Evolutionary conservation across 2,113 vertebrate genomes (phyloP).

Genomic region (Nibea coibor): DNA sequence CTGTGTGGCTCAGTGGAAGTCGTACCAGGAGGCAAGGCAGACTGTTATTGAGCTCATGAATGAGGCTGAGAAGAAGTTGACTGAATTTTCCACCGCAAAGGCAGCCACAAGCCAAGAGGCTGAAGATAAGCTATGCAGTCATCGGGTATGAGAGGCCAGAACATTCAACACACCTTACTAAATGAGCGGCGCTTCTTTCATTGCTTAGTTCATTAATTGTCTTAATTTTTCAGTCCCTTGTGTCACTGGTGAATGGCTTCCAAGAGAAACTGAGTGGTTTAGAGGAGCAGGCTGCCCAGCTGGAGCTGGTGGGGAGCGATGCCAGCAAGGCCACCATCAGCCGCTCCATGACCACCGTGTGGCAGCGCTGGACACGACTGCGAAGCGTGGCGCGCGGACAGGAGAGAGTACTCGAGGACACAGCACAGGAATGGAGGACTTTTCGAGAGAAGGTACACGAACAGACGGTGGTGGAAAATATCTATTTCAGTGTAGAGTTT

Average conservation of each 20-base stretch:
- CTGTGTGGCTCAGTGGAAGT: conserved; percentile 90
- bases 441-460: conserved; percentile 89
- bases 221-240: conserved; percentile 83
- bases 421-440: conserved; percentile 90
- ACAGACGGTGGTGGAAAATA: background rate
- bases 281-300: conserved; percentile 88
- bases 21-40: conserved; percentile 91
- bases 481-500: background rate
- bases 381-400: conserved; percentile 91
- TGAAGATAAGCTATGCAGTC: conserved; percentile 88
- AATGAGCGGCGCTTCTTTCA: background rate
- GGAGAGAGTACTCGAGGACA: conserved; percentile 92
- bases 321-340: conserved; percentile 93
- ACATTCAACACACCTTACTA: background rate
- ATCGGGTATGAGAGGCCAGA: conserved; percentile 84
- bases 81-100: conserved; percentile 93
- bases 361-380: conserved; percentile 96
- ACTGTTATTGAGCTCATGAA: conserved; percentile 95
- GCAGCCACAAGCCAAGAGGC: conserved; percentile 87
- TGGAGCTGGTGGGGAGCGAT: conserved; percentile 91
- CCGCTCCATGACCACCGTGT: conserved; percentile 93
- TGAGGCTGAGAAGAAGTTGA: conserved; percentile 93
- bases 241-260: conserved; percentile 90
- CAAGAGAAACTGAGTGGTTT: conserved; percentile 91
- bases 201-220: background rate